These are phyloP conservation scores for Abscondita cerata DNA, from an alignment of 2,888 invertebrate species.

Conservation along the genomic window DNA sequence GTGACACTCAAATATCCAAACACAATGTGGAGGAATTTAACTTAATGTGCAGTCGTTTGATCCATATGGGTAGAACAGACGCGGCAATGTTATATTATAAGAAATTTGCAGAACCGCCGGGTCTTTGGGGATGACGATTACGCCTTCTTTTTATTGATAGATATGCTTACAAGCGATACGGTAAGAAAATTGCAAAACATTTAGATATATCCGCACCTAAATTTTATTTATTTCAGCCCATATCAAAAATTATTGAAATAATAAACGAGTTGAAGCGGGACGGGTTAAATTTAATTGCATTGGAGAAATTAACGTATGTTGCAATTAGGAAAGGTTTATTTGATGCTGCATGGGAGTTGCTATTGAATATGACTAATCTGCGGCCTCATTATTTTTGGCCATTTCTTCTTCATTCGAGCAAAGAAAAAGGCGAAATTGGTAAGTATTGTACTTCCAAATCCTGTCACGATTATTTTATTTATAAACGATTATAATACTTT, in stretches of 20 bases:
- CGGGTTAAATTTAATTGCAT: conserved; percentile 60
- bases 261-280: conserved; percentile 60
- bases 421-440: conserved; percentile 64
- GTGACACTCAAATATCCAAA: conserved; percentile 31
- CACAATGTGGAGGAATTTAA: conserved; percentile 26
- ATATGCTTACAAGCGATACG: conserved; percentile 63
- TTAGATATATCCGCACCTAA: too few species aligned
- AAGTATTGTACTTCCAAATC: conserved; percentile 12
- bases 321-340: conserved; percentile 60
- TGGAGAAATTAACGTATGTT: conserved; percentile 49
- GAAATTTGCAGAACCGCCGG: conserved; percentile 49
- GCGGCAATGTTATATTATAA: conserved; percentile 61
- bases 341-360: conserved; percentile 58
- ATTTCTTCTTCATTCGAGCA: conserved; percentile 61
- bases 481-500: too few species aligned
- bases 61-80: conserved; percentile 60
- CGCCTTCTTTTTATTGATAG: conserved; percentile 63
- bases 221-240: conserved; percentile 56
- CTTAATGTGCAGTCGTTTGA: conserved; percentile 61
- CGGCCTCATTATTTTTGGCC: conserved; percentile 74
- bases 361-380: conserved; percentile 50
- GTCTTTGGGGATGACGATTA: conserved; percentile 59
- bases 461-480: not conserved
- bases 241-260: conserved; percentile 57
- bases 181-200: too few species aligned